Conservation (phyloP, 2,888 invertebrate species). For the Tachina lurida region DNA sequence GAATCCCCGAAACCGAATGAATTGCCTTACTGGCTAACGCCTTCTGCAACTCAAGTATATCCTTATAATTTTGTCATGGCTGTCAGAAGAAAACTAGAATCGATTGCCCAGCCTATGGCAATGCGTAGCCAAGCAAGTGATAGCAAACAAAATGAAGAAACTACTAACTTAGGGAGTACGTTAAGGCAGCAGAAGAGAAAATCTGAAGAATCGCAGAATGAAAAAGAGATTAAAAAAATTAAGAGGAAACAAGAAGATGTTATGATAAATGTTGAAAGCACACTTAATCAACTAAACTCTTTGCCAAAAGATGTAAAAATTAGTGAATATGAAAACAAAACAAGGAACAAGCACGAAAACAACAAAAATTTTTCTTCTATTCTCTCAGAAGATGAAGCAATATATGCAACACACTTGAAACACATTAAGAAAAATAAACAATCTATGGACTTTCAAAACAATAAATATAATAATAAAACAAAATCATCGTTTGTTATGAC, state of each 20-base stretch:
- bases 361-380: background rate
- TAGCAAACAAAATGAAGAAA: slow-evolving; percentile 50
- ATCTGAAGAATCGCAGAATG: slow-evolving; percentile 16
- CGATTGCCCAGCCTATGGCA: slow-evolving; percentile 74
- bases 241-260: slow-evolving; percentile 27
- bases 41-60: slow-evolving; percentile 83
- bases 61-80: slow-evolving; percentile 86
- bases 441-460: background rate
- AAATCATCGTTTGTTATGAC: background rate
- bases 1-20: slow-evolving; percentile 49
- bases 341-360: background rate
- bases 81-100: slow-evolving; percentile 84
- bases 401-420: slow-evolving; percentile 1
- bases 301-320: background rate
- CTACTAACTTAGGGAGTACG: slow-evolving; percentile 47
- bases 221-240: slow-evolving; percentile 40
- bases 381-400: background rate
- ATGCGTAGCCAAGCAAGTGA: background rate
- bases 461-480: background rate
- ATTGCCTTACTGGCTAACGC: slow-evolving; percentile 82
- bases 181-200: slow-evolving; percentile 50
- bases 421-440: slow-evolving; percentile 20
- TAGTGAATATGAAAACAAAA: background rate
- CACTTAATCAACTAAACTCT: slow-evolving; percentile 22
- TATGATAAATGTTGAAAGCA: background rate